Evolutionary conservation across 2,797 vertebrate species (phyloP).

Genomic region (Enteromius argenteus): DNA sequence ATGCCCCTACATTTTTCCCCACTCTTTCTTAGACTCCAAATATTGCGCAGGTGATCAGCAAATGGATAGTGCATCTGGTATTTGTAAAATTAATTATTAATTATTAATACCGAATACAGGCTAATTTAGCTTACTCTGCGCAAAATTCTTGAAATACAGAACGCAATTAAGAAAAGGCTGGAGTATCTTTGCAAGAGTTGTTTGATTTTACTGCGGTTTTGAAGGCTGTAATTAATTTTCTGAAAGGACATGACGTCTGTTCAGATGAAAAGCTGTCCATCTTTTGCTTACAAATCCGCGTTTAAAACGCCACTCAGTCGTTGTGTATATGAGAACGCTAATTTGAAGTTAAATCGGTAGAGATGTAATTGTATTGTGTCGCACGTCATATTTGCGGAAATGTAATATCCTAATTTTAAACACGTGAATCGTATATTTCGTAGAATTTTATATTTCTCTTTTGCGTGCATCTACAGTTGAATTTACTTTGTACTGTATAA

Average conservation of each 20-base stretch:
- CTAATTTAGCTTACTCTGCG: not conserved
- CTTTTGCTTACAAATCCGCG: not conserved
- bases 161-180: not conserved
- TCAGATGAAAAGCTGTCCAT: not conserved
- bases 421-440: no score
- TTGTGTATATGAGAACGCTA: not conserved
- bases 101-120: not conserved
- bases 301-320: not conserved
- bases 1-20: not conserved
- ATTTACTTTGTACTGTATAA: not conserved
- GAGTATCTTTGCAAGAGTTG: not conserved
- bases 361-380: not conserved
- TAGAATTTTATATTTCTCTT: not conserved
- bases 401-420: not conserved
- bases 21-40: not conserved
- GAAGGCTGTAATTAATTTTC: conserved; percentile 26
- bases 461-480: not conserved
- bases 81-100: no score
- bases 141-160: not conserved
- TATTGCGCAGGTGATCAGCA: not conserved
- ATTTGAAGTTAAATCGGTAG: not conserved
- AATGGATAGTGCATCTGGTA: not conserved
- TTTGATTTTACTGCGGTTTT: conserved; percentile 18
- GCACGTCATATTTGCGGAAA: not conserved
- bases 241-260: not conserved